These are phyloP conservation scores for Hoplostethus mediterraneus DNA, from an alignment of 2,797 vertebrate genomes.

Conservation along the genomic window DNA sequence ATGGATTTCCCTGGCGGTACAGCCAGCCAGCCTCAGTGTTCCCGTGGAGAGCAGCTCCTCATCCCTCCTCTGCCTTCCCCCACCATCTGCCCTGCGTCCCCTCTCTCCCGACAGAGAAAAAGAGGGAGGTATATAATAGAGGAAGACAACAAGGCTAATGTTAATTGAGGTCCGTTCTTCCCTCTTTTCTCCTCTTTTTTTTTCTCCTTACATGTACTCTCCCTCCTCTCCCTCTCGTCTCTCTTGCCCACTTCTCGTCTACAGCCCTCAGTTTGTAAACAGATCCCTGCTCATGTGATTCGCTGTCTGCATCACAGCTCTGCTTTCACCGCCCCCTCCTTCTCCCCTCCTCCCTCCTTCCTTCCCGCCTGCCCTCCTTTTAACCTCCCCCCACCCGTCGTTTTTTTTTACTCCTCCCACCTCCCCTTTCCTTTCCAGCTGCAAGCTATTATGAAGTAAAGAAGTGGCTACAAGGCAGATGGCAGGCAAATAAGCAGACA, in stretches of 20 bases:
- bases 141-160: slow-evolving; percentile 40
- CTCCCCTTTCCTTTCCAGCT: slow-evolving; percentile 73
- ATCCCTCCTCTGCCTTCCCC: slow-evolving; percentile 39
- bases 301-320: slow-evolving; percentile 80
- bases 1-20: slow-evolving; percentile 64
- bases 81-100: slow-evolving; percentile 54
- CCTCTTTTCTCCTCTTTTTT: slow-evolving; percentile 28
- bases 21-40: slow-evolving; percentile 58
- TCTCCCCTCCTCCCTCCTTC: slow-evolving; percentile 26
- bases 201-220: slow-evolving; percentile 4
- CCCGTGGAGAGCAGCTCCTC: slow-evolving; percentile 58
- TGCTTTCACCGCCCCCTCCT: slow-evolving; percentile 72
- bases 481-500: slow-evolving; percentile 53
- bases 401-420: slow-evolving; percentile 38
- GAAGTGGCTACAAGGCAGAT: slow-evolving; percentile 61
- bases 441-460: slow-evolving; percentile 73
- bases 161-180: slow-evolving; percentile 39
- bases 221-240: slow-evolving; percentile 40
- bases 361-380: slow-evolving; percentile 50
- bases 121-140: slow-evolving; percentile 26
- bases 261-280: slow-evolving; percentile 84
- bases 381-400: slow-evolving; percentile 38
- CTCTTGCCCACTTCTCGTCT: slow-evolving; percentile 72
- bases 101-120: slow-evolving; percentile 35
- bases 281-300: slow-evolving; percentile 86